A percentile compares a stretch with the other conserved stretches of the same genome.
These are phyloP conservation scores for Orientallactaga sibirica DNA, from an alignment of 2,797 vertebrate species.

Conservation along the genomic window DNA sequence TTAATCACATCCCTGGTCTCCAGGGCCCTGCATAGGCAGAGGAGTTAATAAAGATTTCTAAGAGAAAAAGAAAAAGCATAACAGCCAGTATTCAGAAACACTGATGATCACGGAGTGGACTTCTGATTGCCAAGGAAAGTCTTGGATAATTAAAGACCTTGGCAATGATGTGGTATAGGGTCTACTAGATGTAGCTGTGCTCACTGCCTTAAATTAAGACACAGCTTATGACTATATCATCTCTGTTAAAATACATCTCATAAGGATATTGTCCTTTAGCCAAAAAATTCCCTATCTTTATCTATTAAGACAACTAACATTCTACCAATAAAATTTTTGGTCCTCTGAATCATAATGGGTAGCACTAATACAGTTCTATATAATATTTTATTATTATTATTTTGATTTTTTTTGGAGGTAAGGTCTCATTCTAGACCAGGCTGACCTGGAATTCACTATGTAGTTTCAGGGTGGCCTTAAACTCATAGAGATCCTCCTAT, in stretches of 20 bases:
- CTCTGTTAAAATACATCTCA: constrained; percentile 5
- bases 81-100: background rate
- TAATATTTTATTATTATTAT: background rate
- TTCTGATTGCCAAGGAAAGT: constrained; percentile 20
- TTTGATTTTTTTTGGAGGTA: too few relatives aligned
- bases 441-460: too few relatives aligned
- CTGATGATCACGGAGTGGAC: constrained; percentile 21
- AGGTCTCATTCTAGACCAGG: too few relatives aligned
- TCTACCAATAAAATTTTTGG: background rate
- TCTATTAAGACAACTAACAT: constrained; percentile 7
- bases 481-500: too few relatives aligned
- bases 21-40: constrained; percentile 68
- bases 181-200: background rate
- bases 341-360: constrained; percentile 24
- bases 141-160: constrained; percentile 57
- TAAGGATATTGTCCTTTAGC: background rate
- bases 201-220: constrained; percentile 27
- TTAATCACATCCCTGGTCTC: constrained; percentile 85
- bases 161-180: background rate
- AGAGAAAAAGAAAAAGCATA: constrained; percentile 58
- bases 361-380: background rate
- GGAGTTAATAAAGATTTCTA: constrained; percentile 84
- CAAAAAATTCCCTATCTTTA: background rate
- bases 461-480: too few relatives aligned
- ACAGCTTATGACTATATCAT: background rate